Evolutionary conservation across 1,140 invertebrate genomes (phyloP).

Genomic region (Hycleus cichorii): DNA sequence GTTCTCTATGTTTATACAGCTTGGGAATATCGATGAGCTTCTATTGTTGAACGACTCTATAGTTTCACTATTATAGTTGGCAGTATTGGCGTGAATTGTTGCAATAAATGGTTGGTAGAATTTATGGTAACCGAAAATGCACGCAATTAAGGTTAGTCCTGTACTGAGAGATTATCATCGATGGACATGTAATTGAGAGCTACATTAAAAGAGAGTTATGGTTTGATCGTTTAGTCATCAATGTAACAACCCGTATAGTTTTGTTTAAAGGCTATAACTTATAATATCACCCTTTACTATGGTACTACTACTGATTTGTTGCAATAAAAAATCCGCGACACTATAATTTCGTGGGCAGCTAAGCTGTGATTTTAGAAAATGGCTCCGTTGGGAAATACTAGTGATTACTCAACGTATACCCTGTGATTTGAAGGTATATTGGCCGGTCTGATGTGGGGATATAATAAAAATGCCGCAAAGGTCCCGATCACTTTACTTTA

Average conservation of each 20-base stretch:
- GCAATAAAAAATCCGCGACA: slow-evolving; percentile 14
- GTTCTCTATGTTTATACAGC: too few relatives aligned
- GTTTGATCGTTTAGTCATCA: neutral
- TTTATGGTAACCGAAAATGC: too few relatives aligned
- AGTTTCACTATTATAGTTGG: too few relatives aligned
- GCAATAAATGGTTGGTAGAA: too few relatives aligned
- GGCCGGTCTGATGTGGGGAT: slow-evolving; percentile 18
- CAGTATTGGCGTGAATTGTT: too few relatives aligned
- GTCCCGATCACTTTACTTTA: slow-evolving; percentile 6
- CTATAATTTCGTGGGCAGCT: slow-evolving; percentile 33
- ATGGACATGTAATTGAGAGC: too few relatives aligned
- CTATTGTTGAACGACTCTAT: too few relatives aligned
- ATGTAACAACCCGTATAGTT: neutral
- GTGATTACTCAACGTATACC: slow-evolving; percentile 25
- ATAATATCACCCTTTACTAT: too few relatives aligned
- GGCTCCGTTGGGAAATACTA: slow-evolving; percentile 31
- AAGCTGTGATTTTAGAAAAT: slow-evolving; percentile 36
- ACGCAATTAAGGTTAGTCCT: too few relatives aligned
- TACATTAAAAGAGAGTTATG: too few relatives aligned
- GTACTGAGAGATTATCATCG: too few relatives aligned
- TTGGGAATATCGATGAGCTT: too few relatives aligned
- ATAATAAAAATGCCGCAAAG: slow-evolving; percentile 18
- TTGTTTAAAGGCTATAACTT: neutral
- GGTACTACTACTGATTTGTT: neutral
- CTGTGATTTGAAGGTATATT: slow-evolving; percentile 25